Evolutionary conservation across 2,888 invertebrate species (phyloP), one percentile per base, ranked within the genome.

Genomic region (Thecocarcelia acutangulata): DNA sequence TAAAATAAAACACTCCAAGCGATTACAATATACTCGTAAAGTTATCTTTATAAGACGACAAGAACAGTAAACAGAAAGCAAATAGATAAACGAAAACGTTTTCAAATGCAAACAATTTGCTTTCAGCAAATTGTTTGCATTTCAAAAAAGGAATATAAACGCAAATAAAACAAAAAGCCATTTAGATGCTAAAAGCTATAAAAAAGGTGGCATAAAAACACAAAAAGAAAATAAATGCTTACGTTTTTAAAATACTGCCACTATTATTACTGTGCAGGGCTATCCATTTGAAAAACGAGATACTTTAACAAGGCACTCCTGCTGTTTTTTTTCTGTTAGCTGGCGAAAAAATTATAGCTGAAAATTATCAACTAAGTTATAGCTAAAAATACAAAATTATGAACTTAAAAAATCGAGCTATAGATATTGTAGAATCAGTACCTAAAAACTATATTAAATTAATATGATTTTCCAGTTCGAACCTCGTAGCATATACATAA

Each of bases 101-200:
- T 81, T 76, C 42, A 76, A 81, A 76, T 66, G 70, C 72, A 80
- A 76, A 76, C 70, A 80, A 68, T 72, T 76, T 72, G 46, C 48
- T 76, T 75, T 78, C 24, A 76, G 48, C 58, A 72, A 33, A 33
- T 33, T 33, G 33, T 33, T 33, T 33, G 33, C 33, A 33, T 33
- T 56, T 75, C 21, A 68, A 50, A 21, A 59, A 68, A n/a, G 24
- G 19, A 42, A 66, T 52, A 44, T 19, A 37, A 70, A 61, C 50
- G 50, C 44, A 54, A 72, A 72, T 33, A 61, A 70, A 59, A 63
- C 58, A 8, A 44, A 69, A 66, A 76, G 61, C 40, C 40, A 72
- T 68, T 80, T 68, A 72, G 42, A 66, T 68, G 80, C 72, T 72
- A 61, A 72, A 58, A 63, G 12, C 15, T 63, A 44, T 48, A 24